Percentiles rank a stretch among this genome's conserved stretches.
These are phyloP conservation scores for Hylaeus volcanicus DNA, from an alignment of 1,140 invertebrate species.

Conservation along the genomic window DNA sequence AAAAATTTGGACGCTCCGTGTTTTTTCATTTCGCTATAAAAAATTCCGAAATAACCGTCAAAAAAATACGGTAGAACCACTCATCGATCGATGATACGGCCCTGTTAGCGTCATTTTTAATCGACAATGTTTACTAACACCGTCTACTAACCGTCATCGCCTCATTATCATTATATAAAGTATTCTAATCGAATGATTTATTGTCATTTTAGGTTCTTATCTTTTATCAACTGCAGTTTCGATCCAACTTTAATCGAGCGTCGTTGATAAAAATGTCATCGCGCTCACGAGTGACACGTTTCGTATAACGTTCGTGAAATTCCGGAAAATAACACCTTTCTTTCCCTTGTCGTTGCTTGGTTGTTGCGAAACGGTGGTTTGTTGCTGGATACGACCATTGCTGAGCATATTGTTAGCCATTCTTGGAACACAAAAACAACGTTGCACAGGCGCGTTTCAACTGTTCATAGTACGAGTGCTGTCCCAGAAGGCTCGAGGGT, in stretches of 20 bases:
- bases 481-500: neutral
- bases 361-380: slow-evolving; percentile 53
- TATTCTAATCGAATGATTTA: neutral
- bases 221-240: neutral
- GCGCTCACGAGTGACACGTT: neutral
- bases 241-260: neutral
- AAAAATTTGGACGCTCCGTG: too few species aligned
- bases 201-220: neutral
- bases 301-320: neutral
- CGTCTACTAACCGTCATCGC: too few species aligned
- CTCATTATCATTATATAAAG: too few species aligned
- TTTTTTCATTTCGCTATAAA: too few species aligned
- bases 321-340: slow-evolving; percentile 57
- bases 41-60: too few species aligned
- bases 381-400: slow-evolving; percentile 69
- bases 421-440: slow-evolving; percentile 3
- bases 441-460: neutral
- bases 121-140: too few species aligned
- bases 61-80: too few species aligned
- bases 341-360: slow-evolving; percentile 58
- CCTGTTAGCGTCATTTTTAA: too few species aligned
- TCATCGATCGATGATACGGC: too few species aligned
- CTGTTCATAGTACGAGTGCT: neutral
- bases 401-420: slow-evolving; percentile 69
- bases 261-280: neutral